Conservation (phyloP, 2,888 invertebrate species). For the Argyresthia albistria region DNA sequence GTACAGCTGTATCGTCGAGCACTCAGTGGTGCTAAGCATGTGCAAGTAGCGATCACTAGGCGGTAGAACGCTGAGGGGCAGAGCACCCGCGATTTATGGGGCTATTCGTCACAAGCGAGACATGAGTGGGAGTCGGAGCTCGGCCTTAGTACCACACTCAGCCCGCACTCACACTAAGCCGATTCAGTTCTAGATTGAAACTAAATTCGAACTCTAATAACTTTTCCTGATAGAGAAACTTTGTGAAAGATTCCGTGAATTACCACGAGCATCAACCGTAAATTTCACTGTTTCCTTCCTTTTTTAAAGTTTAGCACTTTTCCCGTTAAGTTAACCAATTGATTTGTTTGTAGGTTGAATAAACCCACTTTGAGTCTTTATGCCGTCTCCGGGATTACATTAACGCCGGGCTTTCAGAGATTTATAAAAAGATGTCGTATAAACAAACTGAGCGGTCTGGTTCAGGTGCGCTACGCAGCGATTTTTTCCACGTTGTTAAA, state of each 20-base stretch:
- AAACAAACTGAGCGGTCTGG: too few species aligned
- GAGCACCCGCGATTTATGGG: constrained; percentile 28
- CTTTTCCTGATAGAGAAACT: not conserved
- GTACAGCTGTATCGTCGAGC: not conserved
- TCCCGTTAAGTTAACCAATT: too few species aligned
- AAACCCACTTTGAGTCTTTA: too few species aligned
- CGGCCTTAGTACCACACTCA: too few species aligned
- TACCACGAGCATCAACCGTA: not conserved
- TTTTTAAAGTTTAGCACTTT: not conserved
- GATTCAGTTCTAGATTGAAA: not conserved
- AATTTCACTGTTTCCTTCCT: not conserved
- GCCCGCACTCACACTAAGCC: not conserved
- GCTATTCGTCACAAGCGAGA: constrained; percentile 30
- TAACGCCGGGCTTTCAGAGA: too few species aligned
- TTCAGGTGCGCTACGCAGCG: too few species aligned
- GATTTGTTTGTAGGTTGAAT: too few species aligned
- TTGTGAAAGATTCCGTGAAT: not conserved
- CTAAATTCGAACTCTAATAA: not conserved
- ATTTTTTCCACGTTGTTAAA: too few species aligned
- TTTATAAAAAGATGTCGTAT: too few species aligned
- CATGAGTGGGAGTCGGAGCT: constrained; percentile 12
- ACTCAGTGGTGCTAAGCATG: not conserved
- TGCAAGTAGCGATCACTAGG: not conserved
- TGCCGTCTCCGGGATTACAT: too few species aligned
- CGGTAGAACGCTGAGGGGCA: not conserved